Percentiles rank a stretch among this genome's conserved stretches.
Evolutionary conservation across 2,113 vertebrate genomes (phyloP).

Genomic region (Microcebus jonahi): DNA sequence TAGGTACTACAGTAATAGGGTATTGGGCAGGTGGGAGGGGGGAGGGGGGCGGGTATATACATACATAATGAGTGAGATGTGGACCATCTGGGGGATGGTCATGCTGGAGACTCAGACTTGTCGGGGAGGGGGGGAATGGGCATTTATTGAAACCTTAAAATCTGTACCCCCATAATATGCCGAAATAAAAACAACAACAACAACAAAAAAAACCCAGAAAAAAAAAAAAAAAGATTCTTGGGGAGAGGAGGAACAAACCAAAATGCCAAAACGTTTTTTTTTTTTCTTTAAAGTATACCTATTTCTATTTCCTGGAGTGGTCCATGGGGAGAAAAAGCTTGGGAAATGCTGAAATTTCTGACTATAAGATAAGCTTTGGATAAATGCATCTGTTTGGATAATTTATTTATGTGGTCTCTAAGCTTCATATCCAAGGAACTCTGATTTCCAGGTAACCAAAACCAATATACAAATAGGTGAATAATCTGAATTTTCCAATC

Average conservation of each 20-base stretch:
- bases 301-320: neutral
- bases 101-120: no score
- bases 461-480: neutral
- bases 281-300: neutral
- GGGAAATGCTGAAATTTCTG: constrained; percentile 10
- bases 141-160: no score
- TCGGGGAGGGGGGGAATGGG: no score
- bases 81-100: no score
- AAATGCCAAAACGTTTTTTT: neutral
- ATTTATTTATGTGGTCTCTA: neutral
- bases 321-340: neutral
- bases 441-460: neutral
- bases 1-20: no score
- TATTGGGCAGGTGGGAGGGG: no score
- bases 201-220: no score
- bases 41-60: no score
- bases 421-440: neutral
- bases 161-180: no score
- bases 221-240: neutral
- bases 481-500: neutral
- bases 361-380: neutral
- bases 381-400: neutral
- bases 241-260: no score
- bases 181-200: neutral
- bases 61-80: no score